These are phyloP conservation scores for Drosophila ironensis DNA, from an alignment of 1,140 invertebrate species.

Conservation along the genomic window DNA sequence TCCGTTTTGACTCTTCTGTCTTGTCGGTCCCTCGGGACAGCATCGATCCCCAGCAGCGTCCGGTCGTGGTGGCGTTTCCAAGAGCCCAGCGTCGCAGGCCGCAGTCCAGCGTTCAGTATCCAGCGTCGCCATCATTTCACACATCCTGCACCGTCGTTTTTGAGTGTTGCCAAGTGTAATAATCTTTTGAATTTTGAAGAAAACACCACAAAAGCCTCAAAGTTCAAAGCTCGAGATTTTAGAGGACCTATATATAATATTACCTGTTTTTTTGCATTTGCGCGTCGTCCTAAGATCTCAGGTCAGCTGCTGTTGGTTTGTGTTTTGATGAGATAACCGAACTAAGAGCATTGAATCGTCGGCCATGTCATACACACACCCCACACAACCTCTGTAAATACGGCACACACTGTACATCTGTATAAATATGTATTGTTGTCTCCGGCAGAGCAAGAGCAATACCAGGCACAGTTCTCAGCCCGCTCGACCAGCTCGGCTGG, in stretches of 20 bases:
- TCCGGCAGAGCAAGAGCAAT: conserved; percentile 80
- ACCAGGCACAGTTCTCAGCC: conserved; percentile 75
- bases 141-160: conserved; percentile 11
- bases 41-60: conserved; percentile 14
- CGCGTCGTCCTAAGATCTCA: too few relatives aligned
- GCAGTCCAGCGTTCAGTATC: neutral
- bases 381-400: conserved; percentile 36
- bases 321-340: too few relatives aligned
- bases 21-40: conserved; percentile 13
- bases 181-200: neutral
- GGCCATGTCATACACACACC: neutral
- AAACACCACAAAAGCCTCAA: too few relatives aligned
- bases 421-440: conserved; percentile 66
- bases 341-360: too few relatives aligned
- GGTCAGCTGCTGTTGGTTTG: too few relatives aligned
- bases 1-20: conserved; percentile 34
- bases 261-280: too few relatives aligned
- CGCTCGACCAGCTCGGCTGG: conserved; percentile 69
- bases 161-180: neutral
- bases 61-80: conserved; percentile 35
- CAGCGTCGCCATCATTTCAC: conserved; percentile 43
- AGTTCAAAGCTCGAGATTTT: too few relatives aligned
- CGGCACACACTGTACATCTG: conserved; percentile 21
- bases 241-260: too few relatives aligned
- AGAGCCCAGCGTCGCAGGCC: conserved; percentile 53